phyloP scores from a whole-genome alignment of 1,140 invertebrate species.

The Lepidurus couesii region DNA sequence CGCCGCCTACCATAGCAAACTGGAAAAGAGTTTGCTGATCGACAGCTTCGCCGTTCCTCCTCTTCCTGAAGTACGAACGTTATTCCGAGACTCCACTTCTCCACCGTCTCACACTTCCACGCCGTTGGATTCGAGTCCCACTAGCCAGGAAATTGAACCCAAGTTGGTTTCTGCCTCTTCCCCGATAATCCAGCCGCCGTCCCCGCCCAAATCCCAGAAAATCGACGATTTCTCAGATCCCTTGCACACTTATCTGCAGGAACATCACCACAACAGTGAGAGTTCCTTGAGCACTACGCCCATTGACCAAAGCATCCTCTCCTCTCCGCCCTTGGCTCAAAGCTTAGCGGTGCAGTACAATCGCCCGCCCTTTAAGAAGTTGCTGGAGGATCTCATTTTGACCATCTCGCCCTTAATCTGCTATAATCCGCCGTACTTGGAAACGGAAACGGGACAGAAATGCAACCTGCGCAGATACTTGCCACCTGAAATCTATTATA shows the following conservation, averaged over 20 bases:
- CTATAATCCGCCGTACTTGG: constrained; percentile 78
- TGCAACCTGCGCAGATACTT: constrained; percentile 72
- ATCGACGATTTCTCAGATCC: constrained; percentile 71
- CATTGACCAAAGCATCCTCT: constrained; percentile 30
- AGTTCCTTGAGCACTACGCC: constrained; percentile 27
- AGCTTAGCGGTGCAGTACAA: constrained; percentile 25
- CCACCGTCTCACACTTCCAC: neutral
- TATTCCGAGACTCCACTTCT: neutral
- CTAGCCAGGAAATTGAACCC: neutral
- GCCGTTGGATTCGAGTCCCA: neutral
- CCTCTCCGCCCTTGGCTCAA: constrained; percentile 9
- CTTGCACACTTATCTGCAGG: constrained; percentile 58
- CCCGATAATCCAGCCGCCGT: neutral
- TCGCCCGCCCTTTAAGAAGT: constrained; percentile 28
- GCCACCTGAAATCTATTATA: constrained; percentile 71
- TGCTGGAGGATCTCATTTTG: constrained; percentile 62
- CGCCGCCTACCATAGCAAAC: constrained; percentile 80
- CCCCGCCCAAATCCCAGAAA: constrained; percentile 48
- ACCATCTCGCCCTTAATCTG: constrained; percentile 64
- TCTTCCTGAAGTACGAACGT: neutral
- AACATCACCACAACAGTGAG: constrained; percentile 24
- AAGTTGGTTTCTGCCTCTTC: neutral
- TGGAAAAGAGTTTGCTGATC: constrained; percentile 85
- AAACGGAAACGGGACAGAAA: constrained; percentile 71
- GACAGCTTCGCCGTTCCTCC: constrained; percentile 65